Evolutionary conservation across 2,113 vertebrate genomes (phyloP).

Genomic region (Mormoops blainvillei): DNA sequence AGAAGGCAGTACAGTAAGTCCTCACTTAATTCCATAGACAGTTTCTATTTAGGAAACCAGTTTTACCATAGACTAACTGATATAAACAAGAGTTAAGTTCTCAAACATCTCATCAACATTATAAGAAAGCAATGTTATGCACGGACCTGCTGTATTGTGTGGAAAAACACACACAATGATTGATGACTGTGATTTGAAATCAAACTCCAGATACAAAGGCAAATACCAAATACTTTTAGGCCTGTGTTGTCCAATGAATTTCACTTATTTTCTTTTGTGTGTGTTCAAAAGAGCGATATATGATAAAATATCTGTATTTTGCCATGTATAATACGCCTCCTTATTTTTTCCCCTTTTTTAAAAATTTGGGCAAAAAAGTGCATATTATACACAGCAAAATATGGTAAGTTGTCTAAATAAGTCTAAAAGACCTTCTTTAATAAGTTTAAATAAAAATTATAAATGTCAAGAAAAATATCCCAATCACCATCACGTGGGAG

Average conservation of each 20-base stretch:
- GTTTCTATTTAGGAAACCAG: background rate
- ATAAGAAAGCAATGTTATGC: background rate
- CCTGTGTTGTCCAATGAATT: background rate
- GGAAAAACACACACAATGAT: background rate
- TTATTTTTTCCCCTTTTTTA: no score
- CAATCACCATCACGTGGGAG: background rate
- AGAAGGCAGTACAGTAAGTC: background rate
- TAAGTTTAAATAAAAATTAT: background rate
- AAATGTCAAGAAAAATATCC: background rate
- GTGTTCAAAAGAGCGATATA: background rate
- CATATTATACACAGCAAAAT: no score
- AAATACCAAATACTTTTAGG: background rate
- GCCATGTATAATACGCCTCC: no score
- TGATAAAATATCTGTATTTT: background rate
- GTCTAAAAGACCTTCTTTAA: background rate
- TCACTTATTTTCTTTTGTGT: background rate
- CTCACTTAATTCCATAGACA: background rate
- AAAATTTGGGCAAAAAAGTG: no score
- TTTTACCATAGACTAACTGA: background rate
- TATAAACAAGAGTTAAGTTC: background rate
- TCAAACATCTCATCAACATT: background rate
- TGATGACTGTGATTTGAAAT: background rate
- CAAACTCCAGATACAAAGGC: fast-evolving
- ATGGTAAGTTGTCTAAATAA: background rate
- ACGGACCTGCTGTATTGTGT: background rate